Evolutionary conservation across 2,797 vertebrate genomes (phyloP).

Genomic region (Florisuga fusca): DNA sequence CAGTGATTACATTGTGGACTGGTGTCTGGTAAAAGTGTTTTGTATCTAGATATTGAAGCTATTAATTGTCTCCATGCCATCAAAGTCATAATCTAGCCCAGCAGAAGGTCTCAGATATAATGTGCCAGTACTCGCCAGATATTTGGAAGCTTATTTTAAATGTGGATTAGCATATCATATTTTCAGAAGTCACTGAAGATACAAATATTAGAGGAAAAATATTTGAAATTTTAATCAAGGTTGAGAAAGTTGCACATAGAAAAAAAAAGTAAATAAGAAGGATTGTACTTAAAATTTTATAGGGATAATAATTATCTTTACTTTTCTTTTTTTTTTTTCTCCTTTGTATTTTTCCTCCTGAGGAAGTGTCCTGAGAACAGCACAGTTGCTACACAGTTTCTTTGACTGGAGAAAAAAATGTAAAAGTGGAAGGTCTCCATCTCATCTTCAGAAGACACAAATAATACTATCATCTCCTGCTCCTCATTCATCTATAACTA

Average conservation of each 20-base stretch:
- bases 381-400: neutral
- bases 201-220: neutral
- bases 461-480: neutral
- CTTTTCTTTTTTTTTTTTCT: neutral
- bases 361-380: neutral
- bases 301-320: neutral
- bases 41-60: conserved; percentile 55
- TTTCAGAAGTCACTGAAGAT: conserved; percentile 13
- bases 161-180: neutral
- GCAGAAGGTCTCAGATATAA: neutral
- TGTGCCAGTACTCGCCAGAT: neutral
- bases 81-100: conserved; percentile 48
- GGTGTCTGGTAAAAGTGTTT: conserved; percentile 11
- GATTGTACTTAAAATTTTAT: neutral
- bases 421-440: neutral
- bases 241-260: neutral
- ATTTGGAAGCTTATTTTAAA: conserved; percentile 28
- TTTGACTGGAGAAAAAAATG: neutral
- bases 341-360: neutral
- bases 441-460: neutral
- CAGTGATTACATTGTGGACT: conserved; percentile 36
- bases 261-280: neutral
- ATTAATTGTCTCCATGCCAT: conserved; percentile 47
- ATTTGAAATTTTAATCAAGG: conserved; percentile 24
- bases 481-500: neutral